A percentile compares a stretch with the other conserved stretches of the same genome.
These are phyloP conservation scores for Himalopsyche anomala DNA, from an alignment of 2,888 invertebrate genomes.

Conservation along the genomic window DNA sequence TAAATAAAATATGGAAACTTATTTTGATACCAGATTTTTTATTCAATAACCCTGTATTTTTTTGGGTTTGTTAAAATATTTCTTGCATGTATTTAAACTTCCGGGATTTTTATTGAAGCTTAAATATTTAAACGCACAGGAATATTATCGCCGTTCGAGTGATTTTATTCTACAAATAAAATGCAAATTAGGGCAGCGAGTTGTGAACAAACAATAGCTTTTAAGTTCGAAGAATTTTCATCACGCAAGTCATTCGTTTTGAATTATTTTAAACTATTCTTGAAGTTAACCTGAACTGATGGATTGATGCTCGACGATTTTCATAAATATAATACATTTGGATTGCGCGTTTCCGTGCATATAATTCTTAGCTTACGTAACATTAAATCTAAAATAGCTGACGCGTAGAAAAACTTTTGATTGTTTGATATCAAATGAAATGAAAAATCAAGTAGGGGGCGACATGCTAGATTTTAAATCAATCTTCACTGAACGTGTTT, in stretches of 20 bases:
- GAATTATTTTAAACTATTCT: conserved; percentile 21
- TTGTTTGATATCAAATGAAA: too few relatives aligned
- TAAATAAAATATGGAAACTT: too few relatives aligned
- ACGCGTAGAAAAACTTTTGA: too few relatives aligned
- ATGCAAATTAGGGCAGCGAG: conserved; percentile 16
- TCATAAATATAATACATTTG: not conserved
- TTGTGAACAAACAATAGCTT: conserved; percentile 40
- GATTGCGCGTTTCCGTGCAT: not conserved
- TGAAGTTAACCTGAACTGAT: conserved; percentile 31
- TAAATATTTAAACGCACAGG: conserved; percentile 11
- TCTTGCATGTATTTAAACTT: not conserved
- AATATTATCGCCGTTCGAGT: conserved; percentile 22
- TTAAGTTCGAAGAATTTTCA: conserved; percentile 27
- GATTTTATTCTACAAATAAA: conserved; percentile 11
- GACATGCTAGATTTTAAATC: too few relatives aligned
- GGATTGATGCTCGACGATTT: conserved; percentile 29
- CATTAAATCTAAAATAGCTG: too few relatives aligned
- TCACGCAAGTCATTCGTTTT: conserved; percentile 31
- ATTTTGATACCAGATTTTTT: too few relatives aligned
- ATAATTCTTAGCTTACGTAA: not conserved
- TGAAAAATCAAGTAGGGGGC: too few relatives aligned
- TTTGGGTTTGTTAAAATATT: not conserved
- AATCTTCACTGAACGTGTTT: too few relatives aligned
- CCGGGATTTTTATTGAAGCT: not conserved
- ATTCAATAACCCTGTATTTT: not conserved